phyloP scores from a whole-genome alignment of 2,888 invertebrate genomes.

The Xestobium rufovillosum region DNA sequence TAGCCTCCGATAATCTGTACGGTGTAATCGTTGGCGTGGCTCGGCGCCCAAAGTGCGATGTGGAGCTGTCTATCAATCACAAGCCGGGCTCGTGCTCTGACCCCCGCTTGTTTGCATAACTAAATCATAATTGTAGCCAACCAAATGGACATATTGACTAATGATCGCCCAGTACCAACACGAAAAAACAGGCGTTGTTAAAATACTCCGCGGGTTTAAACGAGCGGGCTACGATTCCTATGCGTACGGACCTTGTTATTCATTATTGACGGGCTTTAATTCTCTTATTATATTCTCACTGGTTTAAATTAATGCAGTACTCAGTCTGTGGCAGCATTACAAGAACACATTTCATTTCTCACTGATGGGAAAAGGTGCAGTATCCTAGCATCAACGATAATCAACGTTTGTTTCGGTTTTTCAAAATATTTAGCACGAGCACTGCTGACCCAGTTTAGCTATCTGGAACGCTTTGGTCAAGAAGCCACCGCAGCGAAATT shows the following conservation, averaged over 20 bases:
- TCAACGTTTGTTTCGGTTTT: too few species aligned
- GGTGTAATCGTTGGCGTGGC: conserved; percentile 12
- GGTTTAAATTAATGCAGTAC: conserved; percentile 2
- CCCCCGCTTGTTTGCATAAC: conserved; percentile 44
- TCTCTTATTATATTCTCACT: conserved; percentile 1
- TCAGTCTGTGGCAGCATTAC: too few species aligned
- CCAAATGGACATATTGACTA: conserved; percentile 43
- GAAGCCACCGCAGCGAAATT: too few species aligned
- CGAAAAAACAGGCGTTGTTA: conserved; percentile 29
- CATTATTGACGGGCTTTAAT: background rate
- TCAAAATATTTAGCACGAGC: too few species aligned
- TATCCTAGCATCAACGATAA: too few species aligned
- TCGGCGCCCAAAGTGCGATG: conserved; percentile 38
- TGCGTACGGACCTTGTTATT: background rate
- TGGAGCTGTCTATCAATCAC: conserved; percentile 39
- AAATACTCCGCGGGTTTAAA: conserved; percentile 19
- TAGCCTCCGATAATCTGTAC: background rate
- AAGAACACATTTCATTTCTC: too few species aligned
- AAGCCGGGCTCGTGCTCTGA: conserved; percentile 30
- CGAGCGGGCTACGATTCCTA: background rate
- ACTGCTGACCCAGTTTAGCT: too few species aligned
- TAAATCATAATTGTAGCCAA: conserved; percentile 43
- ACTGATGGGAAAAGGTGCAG: too few species aligned
- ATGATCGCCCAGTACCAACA: conserved; percentile 36
- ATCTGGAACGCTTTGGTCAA: too few species aligned